Conservation (phyloP, 2,888 invertebrate genomes). For the Harmothoe impar region DNA sequence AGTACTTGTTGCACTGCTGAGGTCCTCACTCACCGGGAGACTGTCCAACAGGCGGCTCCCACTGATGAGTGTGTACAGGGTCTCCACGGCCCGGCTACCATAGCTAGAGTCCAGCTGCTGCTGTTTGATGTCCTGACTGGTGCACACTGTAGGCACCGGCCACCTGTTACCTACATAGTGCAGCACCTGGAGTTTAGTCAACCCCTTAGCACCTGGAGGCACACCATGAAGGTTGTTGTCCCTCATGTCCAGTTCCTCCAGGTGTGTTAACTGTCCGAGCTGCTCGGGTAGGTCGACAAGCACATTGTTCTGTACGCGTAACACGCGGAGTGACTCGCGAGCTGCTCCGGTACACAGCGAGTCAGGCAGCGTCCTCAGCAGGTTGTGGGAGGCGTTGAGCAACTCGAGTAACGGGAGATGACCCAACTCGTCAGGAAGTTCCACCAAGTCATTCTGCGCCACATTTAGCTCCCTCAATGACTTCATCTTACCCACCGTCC, state of each 20-base stretch:
- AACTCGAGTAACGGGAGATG: neutral
- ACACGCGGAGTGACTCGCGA: neutral
- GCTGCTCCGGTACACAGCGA: neutral
- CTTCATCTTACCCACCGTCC: neutral
- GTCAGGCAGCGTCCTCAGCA: conserved; percentile 4
- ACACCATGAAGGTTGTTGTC: neutral
- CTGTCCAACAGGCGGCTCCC: neutral
- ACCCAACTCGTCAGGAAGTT: neutral
- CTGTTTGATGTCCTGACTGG: neutral
- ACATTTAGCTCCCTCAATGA: neutral
- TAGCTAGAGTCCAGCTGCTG: conserved; percentile 43
- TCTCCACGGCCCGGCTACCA: neutral
- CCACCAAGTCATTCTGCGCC: conserved; percentile 37
- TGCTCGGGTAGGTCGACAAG: conserved; percentile 2
- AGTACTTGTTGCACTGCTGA: neutral
- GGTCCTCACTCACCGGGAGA: neutral
- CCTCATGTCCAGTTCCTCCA: conserved; percentile 16
- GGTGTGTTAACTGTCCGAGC: neutral
- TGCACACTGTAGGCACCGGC: neutral
- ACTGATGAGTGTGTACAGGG: neutral
- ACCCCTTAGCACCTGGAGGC: neutral
- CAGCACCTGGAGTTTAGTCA: conserved; percentile 10
- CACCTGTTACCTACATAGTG: conserved; percentile 40
- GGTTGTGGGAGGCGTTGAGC: conserved; percentile 36
- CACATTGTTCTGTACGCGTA: neutral